A percentile compares a stretch with the other conserved stretches of the same genome.
phyloP scores from a whole-genome alignment of 2,888 invertebrate species.

The Nephrotoma appendiculata region DNA sequence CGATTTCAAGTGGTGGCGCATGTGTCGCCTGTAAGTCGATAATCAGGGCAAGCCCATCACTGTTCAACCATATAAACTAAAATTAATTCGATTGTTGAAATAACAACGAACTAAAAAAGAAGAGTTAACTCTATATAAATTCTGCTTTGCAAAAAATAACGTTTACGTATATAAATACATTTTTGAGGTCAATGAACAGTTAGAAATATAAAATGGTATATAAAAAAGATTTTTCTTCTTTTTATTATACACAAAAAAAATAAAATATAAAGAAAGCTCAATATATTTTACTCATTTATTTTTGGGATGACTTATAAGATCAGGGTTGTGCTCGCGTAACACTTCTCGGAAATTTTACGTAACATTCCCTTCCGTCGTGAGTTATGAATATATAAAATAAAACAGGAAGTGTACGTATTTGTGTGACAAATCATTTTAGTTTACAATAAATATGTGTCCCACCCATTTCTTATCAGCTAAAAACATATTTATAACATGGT shows the following conservation, averaged over 20 bases:
- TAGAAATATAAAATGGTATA: neutral
- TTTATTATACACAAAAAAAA: neutral
- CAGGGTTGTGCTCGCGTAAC: neutral
- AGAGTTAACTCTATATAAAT: neutral
- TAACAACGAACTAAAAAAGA: neutral
- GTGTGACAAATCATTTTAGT: neutral
- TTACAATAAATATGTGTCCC: neutral
- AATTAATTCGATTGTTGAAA: neutral
- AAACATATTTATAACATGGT: neutral
- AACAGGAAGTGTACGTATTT: neutral
- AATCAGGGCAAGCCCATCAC: neutral
- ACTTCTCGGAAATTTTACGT: neutral
- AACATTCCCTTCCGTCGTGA: neutral
- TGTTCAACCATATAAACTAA: neutral
- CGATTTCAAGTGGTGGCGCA: neutral
- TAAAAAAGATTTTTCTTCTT: neutral
- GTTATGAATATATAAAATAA: neutral
- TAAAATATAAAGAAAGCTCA: neutral
- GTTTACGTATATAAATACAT: neutral
- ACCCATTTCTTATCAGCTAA: neutral
- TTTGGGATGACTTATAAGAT: neutral
- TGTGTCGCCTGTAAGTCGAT: neutral
- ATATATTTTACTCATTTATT: neutral
- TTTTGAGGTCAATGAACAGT: constrained; percentile 4
- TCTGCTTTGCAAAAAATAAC: neutral